Base-by-base conservation (phyloP, 2,888 invertebrate species). In the Dascillus cervinus region DNA sequence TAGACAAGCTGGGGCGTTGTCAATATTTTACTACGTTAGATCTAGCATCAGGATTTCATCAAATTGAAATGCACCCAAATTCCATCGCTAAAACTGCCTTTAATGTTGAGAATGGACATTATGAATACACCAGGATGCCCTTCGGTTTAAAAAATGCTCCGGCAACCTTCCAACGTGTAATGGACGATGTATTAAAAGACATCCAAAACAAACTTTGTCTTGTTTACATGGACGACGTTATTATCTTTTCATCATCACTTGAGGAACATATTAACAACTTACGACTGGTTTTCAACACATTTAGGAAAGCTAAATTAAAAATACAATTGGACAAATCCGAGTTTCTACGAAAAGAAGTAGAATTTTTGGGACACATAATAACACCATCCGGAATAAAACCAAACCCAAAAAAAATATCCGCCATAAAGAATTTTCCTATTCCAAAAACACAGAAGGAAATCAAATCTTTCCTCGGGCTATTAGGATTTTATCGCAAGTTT, bases 11-110 rank as follows among this genome's bases (percentile, higher is more conserved):
- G 11, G 53, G 53, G 3, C 28, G 44, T 21, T 39, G 39, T 23
- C 26, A 43, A 6, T 53, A 47, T 27, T 56, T 58, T 29, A 44
- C 49, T 0, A 45, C 40, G 0, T 23, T 56, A 1, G 53, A 58
- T 26, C 26, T 54, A 4, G 47, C 51, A 2, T 41, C 41, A 13
- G 56, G 52, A 2, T 56, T 49, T 19, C 46, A 47, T 24, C 53
- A 56, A 28, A 50, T 56, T 3, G 44, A 43, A 4, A 33, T 55
- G 14, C 28, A 34, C 9, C 22, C 32, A 9, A 24, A 34, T 12
- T 47, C 52, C 14, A 35, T 41, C 19, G 13, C 17, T 11, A 54
- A 51, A 38, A 55, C 52, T 1, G 45, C 49, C 2, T 50, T 49
- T 23, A 32, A 32, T 3, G 19, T 26, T 2, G 35, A 33, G 6